Conservation (phyloP, 2,888 invertebrate genomes). For the Pristionchus exspectatus region DNA sequence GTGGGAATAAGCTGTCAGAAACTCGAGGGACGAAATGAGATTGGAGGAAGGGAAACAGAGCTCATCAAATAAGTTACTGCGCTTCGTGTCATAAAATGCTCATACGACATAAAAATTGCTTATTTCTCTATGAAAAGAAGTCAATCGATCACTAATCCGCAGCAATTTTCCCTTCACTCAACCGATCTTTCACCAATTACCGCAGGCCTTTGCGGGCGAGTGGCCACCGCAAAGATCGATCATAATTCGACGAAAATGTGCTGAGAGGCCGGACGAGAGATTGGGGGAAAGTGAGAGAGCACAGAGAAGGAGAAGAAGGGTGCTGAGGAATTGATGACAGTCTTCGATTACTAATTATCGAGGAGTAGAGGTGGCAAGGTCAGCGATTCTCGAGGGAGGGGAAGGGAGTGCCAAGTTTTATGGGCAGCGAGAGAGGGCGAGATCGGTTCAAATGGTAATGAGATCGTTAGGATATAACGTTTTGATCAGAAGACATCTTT, state of each 20-base stretch:
- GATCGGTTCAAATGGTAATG: not conserved
- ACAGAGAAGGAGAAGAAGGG: not conserved
- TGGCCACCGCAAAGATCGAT: not conserved
- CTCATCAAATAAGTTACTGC: not conserved
- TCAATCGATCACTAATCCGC: not conserved
- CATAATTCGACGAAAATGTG: slow-evolving; percentile 39
- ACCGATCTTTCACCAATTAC: slow-evolving; percentile 6
- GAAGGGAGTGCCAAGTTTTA: slow-evolving; percentile 13
- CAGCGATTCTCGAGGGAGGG: not conserved
- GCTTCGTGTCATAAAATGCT: not conserved
- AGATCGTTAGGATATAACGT: not conserved
- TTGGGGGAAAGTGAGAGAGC: not conserved
- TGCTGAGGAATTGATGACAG: slow-evolving; percentile 49
- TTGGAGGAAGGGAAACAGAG: not conserved
- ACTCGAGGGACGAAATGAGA: not conserved
- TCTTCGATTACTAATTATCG: slow-evolving; percentile 46
- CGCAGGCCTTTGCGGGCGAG: not conserved
- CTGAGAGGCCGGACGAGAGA: slow-evolving; percentile 9
- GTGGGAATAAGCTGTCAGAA: slow-evolving; percentile 18
- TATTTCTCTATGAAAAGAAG: no score
- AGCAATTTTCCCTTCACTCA: not conserved
- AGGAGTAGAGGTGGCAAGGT: not conserved
- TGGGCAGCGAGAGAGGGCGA: not conserved
- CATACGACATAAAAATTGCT: no score
- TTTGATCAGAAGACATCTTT: not conserved